Conservation (phyloP, 2,888 invertebrate species). For the Platynereis dumerilii region DNA sequence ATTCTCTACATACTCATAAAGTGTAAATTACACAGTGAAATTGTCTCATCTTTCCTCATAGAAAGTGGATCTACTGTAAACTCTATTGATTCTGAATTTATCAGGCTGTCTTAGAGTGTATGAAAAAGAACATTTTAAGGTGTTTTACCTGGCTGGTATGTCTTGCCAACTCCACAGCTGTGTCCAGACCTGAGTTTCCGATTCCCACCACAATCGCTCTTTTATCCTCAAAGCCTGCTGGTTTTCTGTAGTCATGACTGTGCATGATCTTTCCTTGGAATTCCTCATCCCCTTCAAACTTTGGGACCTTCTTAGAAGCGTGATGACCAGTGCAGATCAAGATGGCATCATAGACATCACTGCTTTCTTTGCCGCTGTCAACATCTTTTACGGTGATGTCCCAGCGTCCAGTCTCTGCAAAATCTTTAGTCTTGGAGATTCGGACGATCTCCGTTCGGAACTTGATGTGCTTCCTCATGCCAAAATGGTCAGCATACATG, state of each 20-base stretch:
- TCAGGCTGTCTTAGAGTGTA: too few species aligned
- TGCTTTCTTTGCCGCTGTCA: slow-evolving; percentile 39
- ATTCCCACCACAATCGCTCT: slow-evolving; percentile 65
- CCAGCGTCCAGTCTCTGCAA: slow-evolving; percentile 54
- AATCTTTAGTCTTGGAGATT: slow-evolving; percentile 40
- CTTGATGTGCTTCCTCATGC: slow-evolving; percentile 47
- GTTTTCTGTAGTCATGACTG: slow-evolving; percentile 51
- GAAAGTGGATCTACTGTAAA: too few species aligned
- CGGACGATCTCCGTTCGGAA: slow-evolving; percentile 49
- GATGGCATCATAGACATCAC: slow-evolving; percentile 51
- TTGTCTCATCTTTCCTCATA: too few species aligned
- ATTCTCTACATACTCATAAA: too few species aligned
- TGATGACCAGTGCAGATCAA: slow-evolving; percentile 56
- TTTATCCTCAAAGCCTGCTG: slow-evolving; percentile 50
- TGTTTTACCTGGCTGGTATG: slow-evolving; percentile 20
- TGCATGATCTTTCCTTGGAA: slow-evolving; percentile 52
- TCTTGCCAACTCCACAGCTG: slow-evolving; percentile 62
- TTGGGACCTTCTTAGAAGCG: slow-evolving; percentile 39
- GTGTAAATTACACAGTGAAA: too few species aligned
- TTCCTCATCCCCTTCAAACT: slow-evolving; percentile 43
- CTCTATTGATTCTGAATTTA: too few species aligned
- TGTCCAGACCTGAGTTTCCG: slow-evolving; percentile 66
- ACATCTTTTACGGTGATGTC: slow-evolving; percentile 45
- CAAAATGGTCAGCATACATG: slow-evolving; percentile 44
- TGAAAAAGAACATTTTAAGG: too few species aligned